Evolutionary conservation across 1,140 invertebrate genomes (phyloP).

Genomic region (Brachionus asplanchnoidis): DNA sequence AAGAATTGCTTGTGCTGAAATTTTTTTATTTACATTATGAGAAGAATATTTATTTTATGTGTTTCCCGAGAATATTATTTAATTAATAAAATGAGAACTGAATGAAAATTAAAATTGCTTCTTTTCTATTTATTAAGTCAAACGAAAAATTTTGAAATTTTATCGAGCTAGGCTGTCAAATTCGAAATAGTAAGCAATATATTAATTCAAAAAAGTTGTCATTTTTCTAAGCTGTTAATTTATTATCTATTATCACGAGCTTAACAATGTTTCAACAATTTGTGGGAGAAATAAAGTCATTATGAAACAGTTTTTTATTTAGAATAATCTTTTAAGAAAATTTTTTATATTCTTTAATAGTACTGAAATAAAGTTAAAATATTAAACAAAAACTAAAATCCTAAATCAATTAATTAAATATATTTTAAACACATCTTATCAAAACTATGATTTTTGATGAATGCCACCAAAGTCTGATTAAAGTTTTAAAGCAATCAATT

Average conservation of each 20-base stretch:
- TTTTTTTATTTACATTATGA: neutral
- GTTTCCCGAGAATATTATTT: neutral
- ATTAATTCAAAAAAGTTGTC: neutral
- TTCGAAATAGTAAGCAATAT: neutral
- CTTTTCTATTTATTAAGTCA: neutral
- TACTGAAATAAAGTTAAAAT: too few species aligned
- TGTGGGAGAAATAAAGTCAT: neutral
- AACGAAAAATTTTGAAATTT: neutral
- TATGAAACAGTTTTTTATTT: neutral
- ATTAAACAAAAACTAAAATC: too few species aligned
- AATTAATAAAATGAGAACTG: neutral
- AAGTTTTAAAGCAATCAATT: too few species aligned
- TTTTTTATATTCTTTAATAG: too few species aligned
- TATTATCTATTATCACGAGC: neutral
- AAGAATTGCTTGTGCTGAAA: neutral
- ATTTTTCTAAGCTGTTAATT: neutral
- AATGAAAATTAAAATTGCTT: neutral
- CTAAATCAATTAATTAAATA: too few species aligned
- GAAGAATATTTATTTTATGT: slow-evolving; percentile 4
- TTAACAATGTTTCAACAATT: neutral
- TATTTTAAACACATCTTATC: too few species aligned
- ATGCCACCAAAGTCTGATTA: too few species aligned
- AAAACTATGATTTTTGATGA: too few species aligned
- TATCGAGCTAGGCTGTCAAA: neutral
- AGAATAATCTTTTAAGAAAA: too few species aligned